Evolutionary conservation across 2,888 invertebrate species (phyloP), one percentile per base, ranked within the genome.

Genomic region (Drosophila robusta): DNA sequence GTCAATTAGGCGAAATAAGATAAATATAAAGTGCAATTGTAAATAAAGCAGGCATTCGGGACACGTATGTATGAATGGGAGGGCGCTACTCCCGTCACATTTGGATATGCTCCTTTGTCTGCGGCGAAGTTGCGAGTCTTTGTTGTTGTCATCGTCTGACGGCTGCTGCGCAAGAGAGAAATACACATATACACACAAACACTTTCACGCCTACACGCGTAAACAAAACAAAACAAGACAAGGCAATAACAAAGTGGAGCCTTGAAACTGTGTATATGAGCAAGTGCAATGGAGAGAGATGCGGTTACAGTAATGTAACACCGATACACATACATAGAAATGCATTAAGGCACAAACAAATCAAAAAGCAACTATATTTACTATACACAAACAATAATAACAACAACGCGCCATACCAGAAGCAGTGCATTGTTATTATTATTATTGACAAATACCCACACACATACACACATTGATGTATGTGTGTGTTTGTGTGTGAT

Each of bases 1-100:
- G 88, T 87, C 88, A 82, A 87, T 73, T 65, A 38, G 75, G 52
- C 64, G 16, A 75, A 63, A 57, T 63, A 73, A 86, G 83, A 76
- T 69, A 86, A 74, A 68, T 29, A 71, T 63, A 56, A 62, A 70
- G 42, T 73, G 78, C 69, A 85, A 82, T 82, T 68, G 70, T 41
- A 69, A 58, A 50, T 55, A 52, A 66, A 36, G 14, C 61, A 46
- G 14, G 38, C 51, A 62, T 22, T 58, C 29, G 29, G 36, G 14
- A 50, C 49, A 54, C 47, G 29, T 34, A 44, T 49, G 63, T 41
- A 55, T 60, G 65, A 78, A 60, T 70, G 44, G 24, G 34, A 34
- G 34, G 73, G 57, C 60, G 54, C 62, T 52, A 52, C 47, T 71
- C 51, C 44, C 22, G 9, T 24, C 32, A 46, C 32, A 34, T 42